Base-by-base conservation (phyloP, 2,888 invertebrate genomes). In the Cephus runcator region DNA sequence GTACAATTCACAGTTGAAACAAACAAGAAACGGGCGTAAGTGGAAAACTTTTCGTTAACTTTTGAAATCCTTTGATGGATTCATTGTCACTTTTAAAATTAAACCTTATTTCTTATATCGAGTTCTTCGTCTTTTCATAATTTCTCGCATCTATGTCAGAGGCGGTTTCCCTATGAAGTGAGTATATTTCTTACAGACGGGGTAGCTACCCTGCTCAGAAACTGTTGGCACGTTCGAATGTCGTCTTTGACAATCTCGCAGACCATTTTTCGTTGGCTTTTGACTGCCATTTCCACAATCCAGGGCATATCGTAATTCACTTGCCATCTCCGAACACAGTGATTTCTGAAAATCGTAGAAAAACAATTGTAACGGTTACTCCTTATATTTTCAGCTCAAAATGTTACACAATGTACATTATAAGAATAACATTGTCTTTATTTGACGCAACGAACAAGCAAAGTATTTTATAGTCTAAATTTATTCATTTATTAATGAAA, bases 241-340 rank as follows among this genome's bases (percentile, higher is more conserved):
- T 73, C 86, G 83, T 76, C 83, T 82, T 79, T 83, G 82, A 36
- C 84, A 81, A 68, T 82, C 85, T 73, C 84, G 84, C 71, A 84
- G 79, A 75, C 81, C 76, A 75, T 84, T 83, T 82, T 84, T 86
- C 76, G 79, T 79, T 40, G 85, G 79, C 77, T 85, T 87, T 80
- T 85, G 86, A 77, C 81, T 83, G 34, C 83, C 87, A 71, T 87
- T 85, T 81, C 94, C 94, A 87, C 95, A 95, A 89, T 95, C 94
- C 86, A 96, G 91, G 81, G 95, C 95, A 85, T 94, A 94, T 83
- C 94, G 94, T 84, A 95, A 93, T 91, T 96, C 96, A 80, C 94
- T 93, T 81, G 94, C 94, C 95, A 96, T 95, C 92, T 95, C 95
- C 85, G 94, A 94, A 91, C 95, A 95, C 85, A 95, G 93, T 78